Conservation (phyloP, 2,888 invertebrate species). For the Cheilosia impressa region DNA sequence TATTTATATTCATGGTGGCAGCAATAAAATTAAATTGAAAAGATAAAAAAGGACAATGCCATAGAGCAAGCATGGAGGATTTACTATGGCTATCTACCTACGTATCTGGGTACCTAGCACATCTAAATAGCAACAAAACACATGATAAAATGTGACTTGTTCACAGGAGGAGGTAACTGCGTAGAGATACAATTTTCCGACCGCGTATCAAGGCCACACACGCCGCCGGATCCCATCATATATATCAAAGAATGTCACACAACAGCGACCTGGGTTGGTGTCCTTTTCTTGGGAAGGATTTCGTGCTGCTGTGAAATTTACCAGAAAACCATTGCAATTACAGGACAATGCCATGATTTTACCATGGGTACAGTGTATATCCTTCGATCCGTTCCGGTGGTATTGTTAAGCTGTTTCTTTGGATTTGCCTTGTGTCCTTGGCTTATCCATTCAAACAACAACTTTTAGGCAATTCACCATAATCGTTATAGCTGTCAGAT, state of each 20-base stretch:
- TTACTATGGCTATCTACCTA: slow-evolving; percentile 32
- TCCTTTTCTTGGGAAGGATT: slow-evolving; percentile 39
- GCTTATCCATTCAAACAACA: slow-evolving; percentile 63
- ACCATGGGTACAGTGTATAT: not conserved
- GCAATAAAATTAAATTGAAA: slow-evolving; percentile 76
- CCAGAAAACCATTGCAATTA: slow-evolving; percentile 74
- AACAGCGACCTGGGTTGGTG: not conserved
- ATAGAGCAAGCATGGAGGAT: slow-evolving; percentile 42
- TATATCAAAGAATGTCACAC: slow-evolving; percentile 14
- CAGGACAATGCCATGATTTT: slow-evolving; percentile 59
- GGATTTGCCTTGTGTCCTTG: slow-evolving; percentile 43
- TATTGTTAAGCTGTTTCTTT: slow-evolving; percentile 23
- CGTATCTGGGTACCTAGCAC: slow-evolving; percentile 41
- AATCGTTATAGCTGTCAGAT: slow-evolving; percentile 58
- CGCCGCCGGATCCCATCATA: not conserved
- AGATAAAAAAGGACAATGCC: slow-evolving; percentile 70
- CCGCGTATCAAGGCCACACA: slow-evolving; percentile 43
- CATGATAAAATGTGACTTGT: slow-evolving; percentile 65
- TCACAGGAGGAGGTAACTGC: slow-evolving; percentile 28
- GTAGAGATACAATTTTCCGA: not conserved
- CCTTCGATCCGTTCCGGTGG: slow-evolving; percentile 42
- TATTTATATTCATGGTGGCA: slow-evolving; percentile 75
- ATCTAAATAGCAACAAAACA: slow-evolving; percentile 60
- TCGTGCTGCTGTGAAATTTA: slow-evolving; percentile 68
- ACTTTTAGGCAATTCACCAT: slow-evolving; percentile 67